phyloP scores from a whole-genome alignment of 2,797 vertebrate species.

The Eidolon dupreanum region DNA sequence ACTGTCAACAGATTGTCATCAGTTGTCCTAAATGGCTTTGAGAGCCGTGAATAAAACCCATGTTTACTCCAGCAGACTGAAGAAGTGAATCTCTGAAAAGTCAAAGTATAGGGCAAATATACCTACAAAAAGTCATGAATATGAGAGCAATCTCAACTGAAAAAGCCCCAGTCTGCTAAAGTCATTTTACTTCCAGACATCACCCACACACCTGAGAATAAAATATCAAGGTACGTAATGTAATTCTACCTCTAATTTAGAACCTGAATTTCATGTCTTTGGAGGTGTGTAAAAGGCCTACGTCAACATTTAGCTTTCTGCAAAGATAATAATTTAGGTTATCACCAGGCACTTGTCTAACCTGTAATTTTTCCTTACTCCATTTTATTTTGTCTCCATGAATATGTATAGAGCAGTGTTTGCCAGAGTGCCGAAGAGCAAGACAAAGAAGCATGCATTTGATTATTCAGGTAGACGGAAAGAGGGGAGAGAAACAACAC shows the following conservation, averaged over 20 bases:
- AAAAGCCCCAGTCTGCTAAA: background rate
- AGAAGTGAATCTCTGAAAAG: background rate
- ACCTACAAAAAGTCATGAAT: background rate
- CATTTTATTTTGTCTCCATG: conserved; percentile 48
- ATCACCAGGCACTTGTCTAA: conserved; percentile 69
- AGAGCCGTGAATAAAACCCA: background rate
- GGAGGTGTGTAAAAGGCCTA: conserved; percentile 42
- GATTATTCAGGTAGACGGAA: background rate
- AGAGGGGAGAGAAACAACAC: background rate
- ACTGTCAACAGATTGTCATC: background rate
- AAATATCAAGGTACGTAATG: conserved; percentile 12
- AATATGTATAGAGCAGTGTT: background rate
- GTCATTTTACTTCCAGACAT: conserved; percentile 5
- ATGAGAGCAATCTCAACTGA: background rate
- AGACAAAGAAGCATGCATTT: background rate
- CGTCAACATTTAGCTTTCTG: conserved; percentile 68
- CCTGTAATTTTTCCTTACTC: conserved; percentile 69
- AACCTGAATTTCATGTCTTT: conserved; percentile 75
- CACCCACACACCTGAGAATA: background rate
- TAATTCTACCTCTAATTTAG: conserved; percentile 65
- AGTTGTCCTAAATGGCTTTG: background rate
- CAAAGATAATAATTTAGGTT: conserved; percentile 68
- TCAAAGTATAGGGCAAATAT: background rate
- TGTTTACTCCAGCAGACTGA: background rate
- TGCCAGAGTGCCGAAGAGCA: background rate